Evolutionary conservation across 35 echinoderm and acorn worm genomes (phyloP).

Genomic region (Stichopus chloronotus): DNA sequence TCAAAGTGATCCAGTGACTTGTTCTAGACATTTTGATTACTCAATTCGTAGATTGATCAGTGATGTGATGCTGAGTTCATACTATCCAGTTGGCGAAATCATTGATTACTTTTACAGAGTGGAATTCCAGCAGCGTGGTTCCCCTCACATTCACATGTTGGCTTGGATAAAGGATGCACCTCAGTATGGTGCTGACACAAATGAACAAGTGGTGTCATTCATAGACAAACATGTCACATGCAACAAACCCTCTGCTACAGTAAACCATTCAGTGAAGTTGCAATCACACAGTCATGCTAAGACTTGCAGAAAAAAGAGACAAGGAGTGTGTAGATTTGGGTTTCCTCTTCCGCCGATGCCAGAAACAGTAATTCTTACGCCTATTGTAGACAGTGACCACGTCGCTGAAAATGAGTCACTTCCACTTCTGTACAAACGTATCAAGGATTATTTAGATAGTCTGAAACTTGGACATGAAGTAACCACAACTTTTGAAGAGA

Average conservation of each 20-base stretch:
- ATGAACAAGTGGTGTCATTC: conserved; percentile 55
- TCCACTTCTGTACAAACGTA: conserved; percentile 17
- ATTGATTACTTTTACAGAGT: conserved; percentile 65
- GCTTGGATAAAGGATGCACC: conserved; percentile 66
- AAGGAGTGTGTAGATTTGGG: conserved; percentile 73
- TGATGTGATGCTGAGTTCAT: conserved; percentile 58
- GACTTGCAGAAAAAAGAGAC: conserved; percentile 62
- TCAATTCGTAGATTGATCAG: conserved; percentile 46
- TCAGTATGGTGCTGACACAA: conserved; percentile 5
- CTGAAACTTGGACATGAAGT: conserved; percentile 27
- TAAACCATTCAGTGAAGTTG: conserved; percentile 41
- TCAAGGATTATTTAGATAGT: conserved; percentile 25
- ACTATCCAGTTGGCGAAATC: conserved; percentile 57
- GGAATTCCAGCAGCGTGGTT: conserved; percentile 79
- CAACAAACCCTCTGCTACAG: neutral
- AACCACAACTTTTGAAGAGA: conserved; percentile 55
- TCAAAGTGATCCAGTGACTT: conserved; percentile 73
- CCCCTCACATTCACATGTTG: conserved; percentile 77
- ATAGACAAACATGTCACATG: conserved; percentile 72
- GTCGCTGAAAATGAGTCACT: conserved; percentile 2
- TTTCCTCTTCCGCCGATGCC: conserved; percentile 72
- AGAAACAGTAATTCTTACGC: conserved; percentile 71
- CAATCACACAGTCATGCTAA: conserved; percentile 75
- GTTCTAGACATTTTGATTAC: conserved; percentile 61
- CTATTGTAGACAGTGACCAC: conserved; percentile 32